phyloP scores from a whole-genome alignment of 2,888 invertebrate genomes.

The Tryphoninae sp. region DNA sequence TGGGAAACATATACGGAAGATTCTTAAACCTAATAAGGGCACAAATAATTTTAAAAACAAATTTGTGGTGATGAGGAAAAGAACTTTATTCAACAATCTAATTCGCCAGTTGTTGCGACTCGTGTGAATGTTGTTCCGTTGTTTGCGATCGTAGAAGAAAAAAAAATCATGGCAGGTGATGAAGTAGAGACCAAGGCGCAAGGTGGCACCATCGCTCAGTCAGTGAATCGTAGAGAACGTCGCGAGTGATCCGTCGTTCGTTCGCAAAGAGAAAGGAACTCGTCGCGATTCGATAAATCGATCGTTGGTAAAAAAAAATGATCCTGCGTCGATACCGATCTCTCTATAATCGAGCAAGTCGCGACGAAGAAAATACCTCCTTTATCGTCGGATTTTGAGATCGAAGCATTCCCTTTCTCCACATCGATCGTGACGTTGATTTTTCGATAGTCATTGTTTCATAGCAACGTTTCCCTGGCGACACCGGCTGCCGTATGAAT shows the following conservation, averaged over 20 bases:
- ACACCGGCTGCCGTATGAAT: slow-evolving; percentile 53
- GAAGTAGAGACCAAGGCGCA: slow-evolving; percentile 63
- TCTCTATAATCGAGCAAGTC: slow-evolving; percentile 14
- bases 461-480: slow-evolving; percentile 21
- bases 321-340: slow-evolving; percentile 38
- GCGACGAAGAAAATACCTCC: slow-evolving; percentile 17
- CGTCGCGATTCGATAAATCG: slow-evolving; percentile 42
- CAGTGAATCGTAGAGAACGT: slow-evolving; percentile 51
- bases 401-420: background rate
- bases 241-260: slow-evolving; percentile 34
- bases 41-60: background rate
- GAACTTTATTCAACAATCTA: slow-evolving; percentile 50
- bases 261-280: slow-evolving; percentile 43
- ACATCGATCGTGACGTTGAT: background rate
- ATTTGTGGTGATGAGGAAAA: slow-evolving; percentile 51
- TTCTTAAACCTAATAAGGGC: no score
- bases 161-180: slow-evolving; percentile 36
- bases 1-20: no score
- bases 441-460: background rate
- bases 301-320: slow-evolving; percentile 29
- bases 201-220: slow-evolving; percentile 65
- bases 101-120: slow-evolving; percentile 18
- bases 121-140: slow-evolving; percentile 11
- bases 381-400: slow-evolving; percentile 18
- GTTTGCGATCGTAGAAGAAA: slow-evolving; percentile 22